Base-by-base conservation (phyloP, 2,888 invertebrate species). In the Balanococcus diminutus region DNA sequence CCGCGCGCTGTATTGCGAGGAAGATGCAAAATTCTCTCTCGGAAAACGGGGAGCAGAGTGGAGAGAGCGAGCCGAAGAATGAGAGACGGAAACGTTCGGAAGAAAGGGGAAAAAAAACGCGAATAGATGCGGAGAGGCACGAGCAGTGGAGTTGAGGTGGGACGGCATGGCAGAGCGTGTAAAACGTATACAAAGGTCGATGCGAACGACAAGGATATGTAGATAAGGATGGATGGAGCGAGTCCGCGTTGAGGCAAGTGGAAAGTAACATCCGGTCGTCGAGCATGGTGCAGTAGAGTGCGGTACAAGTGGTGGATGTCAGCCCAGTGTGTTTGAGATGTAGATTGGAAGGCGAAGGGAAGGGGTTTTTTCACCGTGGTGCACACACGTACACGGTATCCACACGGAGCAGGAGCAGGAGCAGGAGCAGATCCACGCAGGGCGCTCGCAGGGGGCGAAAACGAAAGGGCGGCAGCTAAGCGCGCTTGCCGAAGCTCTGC, bases 191-290 rank as follows among this genome's bases (percentile, higher is more conserved):
- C 2, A 19, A 56, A 56, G 56, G 56, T 56, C 56, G 56, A 9
- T 19, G 1, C 31, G 75, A 31, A 16, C 16, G 75, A 36, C 28
- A 19, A 75, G 31, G 56, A 75, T n/a, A 16, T 19, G 75, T n/a
- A n/a, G 56, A 36, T 9, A 14, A 16, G 28, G 31, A 22, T 28
- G 31, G 14, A n/a, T 8, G 31, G 31, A 36, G 75, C 14, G 56
- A 3, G 56, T 19, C 22, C 19, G 56, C 56, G 56, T n/a, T n/a
- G 31, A 72, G 81, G 22, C 81, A 16, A 72, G 72, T 28, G 84
- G 72, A 67, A 84, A 72, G 84, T 75, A 84, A 84, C 84, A 84
- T 84, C 84, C 84, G 84, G 84, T 84, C 84, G 84, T 36, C 75
- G 32, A 32, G 39, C 36, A 39, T 14, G 28, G 84, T 2, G 67